These are phyloP conservation scores for Aix galericulata DNA, from an alignment of 2,113 vertebrate genomes.

Conservation along the genomic window DNA sequence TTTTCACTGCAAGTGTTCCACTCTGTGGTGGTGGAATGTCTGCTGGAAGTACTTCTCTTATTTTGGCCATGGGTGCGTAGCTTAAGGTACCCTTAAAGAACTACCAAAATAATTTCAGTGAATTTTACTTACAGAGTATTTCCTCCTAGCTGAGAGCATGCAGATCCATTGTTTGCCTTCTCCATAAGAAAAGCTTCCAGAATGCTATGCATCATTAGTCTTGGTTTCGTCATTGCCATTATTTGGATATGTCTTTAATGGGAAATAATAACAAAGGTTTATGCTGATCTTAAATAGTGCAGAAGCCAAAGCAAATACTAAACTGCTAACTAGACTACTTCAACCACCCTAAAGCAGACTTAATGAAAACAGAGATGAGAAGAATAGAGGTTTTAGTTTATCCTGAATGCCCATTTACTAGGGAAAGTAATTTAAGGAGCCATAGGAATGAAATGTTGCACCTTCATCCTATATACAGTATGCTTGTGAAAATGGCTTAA, in stretches of 20 bases:
- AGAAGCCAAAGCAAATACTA: neutral
- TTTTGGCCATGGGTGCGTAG: neutral
- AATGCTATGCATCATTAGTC: neutral
- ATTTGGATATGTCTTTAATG: neutral
- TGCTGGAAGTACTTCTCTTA: neutral
- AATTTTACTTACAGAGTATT: neutral
- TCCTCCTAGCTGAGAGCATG: neutral
- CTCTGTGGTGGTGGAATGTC: neutral
- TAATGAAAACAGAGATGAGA: neutral
- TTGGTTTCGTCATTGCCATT: neutral
- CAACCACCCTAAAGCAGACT: neutral
- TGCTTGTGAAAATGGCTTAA: neutral
- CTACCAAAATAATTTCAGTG: neutral
- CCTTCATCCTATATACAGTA: neutral
- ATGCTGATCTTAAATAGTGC: neutral
- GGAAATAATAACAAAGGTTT: neutral
- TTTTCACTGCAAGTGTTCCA: neutral
- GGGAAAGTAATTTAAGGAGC: neutral
- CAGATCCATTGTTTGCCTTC: neutral
- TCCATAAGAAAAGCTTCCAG: neutral
- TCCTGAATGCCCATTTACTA: neutral
- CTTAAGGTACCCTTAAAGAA: neutral
- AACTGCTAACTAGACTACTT: neutral
- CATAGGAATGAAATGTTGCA: neutral
- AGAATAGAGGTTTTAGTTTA: neutral